These are phyloP conservation scores for Choloepus hoffmanni DNA, from an alignment of 2,113 vertebrate genomes.

Conservation along the genomic window DNA sequence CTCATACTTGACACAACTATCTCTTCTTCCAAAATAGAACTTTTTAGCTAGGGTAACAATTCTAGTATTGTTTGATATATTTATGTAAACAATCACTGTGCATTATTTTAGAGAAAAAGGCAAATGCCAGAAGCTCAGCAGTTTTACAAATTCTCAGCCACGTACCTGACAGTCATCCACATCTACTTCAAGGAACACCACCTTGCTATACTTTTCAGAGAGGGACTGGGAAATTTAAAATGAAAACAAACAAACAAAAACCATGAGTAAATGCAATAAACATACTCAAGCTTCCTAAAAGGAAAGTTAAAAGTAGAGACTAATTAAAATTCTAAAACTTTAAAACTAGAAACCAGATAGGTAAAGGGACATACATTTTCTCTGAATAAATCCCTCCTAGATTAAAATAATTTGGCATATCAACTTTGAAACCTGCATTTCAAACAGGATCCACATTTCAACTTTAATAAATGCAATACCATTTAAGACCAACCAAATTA, in stretches of 20 bases:
- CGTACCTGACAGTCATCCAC: conserved; percentile 93
- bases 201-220: conserved; percentile 82
- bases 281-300: background rate
- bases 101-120: background rate
- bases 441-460: background rate
- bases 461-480: background rate
- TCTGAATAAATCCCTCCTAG: background rate
- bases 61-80: background rate
- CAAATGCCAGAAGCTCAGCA: background rate
- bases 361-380: background rate
- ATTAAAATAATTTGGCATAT: background rate
- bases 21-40: background rate
- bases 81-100: background rate
- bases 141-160: background rate
- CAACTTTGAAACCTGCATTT: background rate
- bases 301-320: background rate
- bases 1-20: background rate
- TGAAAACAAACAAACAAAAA: conserved; percentile 41
- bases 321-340: background rate
- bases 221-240: conserved; percentile 84
- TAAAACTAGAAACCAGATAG: background rate
- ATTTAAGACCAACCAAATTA: background rate
- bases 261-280: background rate
- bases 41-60: background rate
- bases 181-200: conserved; percentile 95